Conservation (phyloP, 2,113 vertebrate genomes). For the Engystomops pustulosus region DNA sequence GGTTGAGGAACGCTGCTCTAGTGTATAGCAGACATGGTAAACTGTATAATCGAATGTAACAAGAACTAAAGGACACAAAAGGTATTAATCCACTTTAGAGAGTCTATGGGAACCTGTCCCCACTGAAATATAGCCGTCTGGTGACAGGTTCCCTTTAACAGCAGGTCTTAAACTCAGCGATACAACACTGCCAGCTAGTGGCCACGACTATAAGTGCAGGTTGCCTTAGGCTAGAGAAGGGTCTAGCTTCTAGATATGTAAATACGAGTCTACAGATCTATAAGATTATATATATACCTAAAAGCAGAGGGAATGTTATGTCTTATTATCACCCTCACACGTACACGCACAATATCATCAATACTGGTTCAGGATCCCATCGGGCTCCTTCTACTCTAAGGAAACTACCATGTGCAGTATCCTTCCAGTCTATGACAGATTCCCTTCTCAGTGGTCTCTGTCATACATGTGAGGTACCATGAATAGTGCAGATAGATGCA, state of each 20-base stretch:
- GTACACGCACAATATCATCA: not conserved
- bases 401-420: not conserved
- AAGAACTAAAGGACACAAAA: too few relatives aligned
- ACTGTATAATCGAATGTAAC: too few relatives aligned
- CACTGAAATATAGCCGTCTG: too few relatives aligned
- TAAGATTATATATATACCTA: not conserved
- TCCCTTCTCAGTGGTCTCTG: not conserved
- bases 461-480: constrained; percentile 24
- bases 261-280: not conserved
- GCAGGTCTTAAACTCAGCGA: not conserved
- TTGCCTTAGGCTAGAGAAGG: not conserved
- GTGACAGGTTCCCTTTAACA: not conserved
- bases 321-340: not conserved
- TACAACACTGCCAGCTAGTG: constrained; percentile 33
- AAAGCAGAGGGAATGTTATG: not conserved
- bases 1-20: too few relatives aligned
- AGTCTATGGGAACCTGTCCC: too few relatives aligned
- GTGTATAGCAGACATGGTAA: too few relatives aligned
- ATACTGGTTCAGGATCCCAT: constrained; percentile 33
- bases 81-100: too few relatives aligned
- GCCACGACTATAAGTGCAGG: not conserved
- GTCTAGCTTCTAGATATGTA: not conserved
- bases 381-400: constrained; percentile 2
- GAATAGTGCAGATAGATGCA: not conserved
- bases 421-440: not conserved